These are phyloP conservation scores for Phengaris arion DNA, from an alignment of 2,888 invertebrate species.

Conservation along the genomic window DNA sequence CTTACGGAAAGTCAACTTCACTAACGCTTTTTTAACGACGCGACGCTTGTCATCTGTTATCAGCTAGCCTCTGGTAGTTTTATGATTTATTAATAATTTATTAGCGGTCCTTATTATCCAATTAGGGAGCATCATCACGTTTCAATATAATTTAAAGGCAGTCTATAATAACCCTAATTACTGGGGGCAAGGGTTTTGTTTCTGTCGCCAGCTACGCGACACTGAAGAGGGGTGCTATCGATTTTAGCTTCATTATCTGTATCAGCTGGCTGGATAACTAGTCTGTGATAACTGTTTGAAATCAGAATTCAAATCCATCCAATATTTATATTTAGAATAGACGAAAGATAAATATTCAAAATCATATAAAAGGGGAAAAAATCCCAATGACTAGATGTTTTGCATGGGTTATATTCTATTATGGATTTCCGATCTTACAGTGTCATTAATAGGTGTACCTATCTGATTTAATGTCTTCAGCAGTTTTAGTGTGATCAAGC, in stretches of 20 bases:
- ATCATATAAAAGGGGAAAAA: too few species aligned
- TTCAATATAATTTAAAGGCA: conserved; percentile 59
- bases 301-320: neutral
- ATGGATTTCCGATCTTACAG: too few species aligned
- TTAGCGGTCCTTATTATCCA: conserved; percentile 39
- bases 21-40: conserved; percentile 3
- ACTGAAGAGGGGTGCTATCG: conserved; percentile 57
- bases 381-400: too few species aligned
- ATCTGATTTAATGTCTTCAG: too few species aligned
- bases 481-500: too few species aligned
- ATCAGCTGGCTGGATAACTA: conserved; percentile 5
- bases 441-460: too few species aligned
- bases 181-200: conserved; percentile 43
- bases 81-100: conserved; percentile 32
- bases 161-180: conserved; percentile 52
- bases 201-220: conserved; percentile 56
- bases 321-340: too few species aligned
- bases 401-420: too few species aligned
- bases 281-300: neutral
- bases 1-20: neutral
- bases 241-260: conserved; percentile 41
- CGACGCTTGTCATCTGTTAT: neutral
- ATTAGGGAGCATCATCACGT: conserved; percentile 55
- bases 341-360: too few species aligned
- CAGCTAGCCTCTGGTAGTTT: conserved; percentile 23